phyloP scores from a whole-genome alignment of 2,888 invertebrate genomes.

The Parnassius orleans region DNA sequence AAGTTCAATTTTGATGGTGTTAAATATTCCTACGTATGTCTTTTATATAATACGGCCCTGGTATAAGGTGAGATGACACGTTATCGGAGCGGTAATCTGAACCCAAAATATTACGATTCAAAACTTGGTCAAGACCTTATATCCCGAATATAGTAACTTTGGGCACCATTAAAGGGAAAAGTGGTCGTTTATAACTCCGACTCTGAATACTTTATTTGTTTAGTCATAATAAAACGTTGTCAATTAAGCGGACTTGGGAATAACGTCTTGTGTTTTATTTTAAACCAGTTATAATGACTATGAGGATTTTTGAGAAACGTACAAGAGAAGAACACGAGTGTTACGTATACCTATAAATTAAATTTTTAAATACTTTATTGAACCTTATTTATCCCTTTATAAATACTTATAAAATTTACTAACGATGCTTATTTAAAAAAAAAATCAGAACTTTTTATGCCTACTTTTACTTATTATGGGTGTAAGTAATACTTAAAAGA shows the following conservation, averaged over 20 bases:
- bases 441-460: too few species aligned
- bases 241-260: constrained; percentile 65
- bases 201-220: constrained; percentile 70
- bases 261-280: constrained; percentile 52
- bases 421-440: too few species aligned
- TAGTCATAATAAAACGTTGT: constrained; percentile 71
- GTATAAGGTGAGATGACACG: constrained; percentile 73
- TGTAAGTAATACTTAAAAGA: too few species aligned
- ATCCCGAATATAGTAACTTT: constrained; percentile 66
- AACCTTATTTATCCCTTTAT: too few species aligned
- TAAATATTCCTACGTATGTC: too few species aligned
- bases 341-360: too few species aligned
- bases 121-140: constrained; percentile 78
- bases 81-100: constrained; percentile 78
- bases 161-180: constrained; percentile 69
- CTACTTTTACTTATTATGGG: too few species aligned
- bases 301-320: constrained; percentile 16
- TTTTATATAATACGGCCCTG: constrained; percentile 45
- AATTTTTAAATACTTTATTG: too few species aligned
- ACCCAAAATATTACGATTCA: constrained; percentile 80
- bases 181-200: constrained; percentile 66
- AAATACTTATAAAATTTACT: too few species aligned
- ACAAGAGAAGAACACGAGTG: background rate
- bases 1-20: too few species aligned
- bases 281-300: constrained; percentile 28